phyloP scores from a whole-genome alignment of 2,113 vertebrate species.

The Lasiurus cinereus region DNA sequence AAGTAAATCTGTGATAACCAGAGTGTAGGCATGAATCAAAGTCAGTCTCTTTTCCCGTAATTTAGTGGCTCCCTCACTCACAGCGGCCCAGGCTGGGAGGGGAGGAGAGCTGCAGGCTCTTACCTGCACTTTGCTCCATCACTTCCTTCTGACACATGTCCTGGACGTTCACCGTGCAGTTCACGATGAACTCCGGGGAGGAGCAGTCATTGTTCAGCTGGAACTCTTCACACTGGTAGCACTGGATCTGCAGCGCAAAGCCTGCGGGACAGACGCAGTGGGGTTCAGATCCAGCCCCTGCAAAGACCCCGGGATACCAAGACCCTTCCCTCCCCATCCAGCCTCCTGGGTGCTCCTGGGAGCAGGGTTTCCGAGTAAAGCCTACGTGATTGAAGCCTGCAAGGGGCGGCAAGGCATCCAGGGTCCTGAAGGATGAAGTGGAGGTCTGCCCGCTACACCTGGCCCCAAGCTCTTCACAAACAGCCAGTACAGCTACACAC shows the following conservation, averaged over 20 bases:
- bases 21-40: neutral
- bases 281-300: constrained; percentile 15
- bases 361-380: neutral
- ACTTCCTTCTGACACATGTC: constrained; percentile 99
- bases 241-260: constrained; percentile 96
- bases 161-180: constrained; percentile 99
- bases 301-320: neutral
- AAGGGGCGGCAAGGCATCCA: constrained; percentile 56
- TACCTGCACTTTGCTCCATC: constrained; percentile 96
- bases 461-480: neutral
- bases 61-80: neutral
- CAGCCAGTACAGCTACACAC: no score
- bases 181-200: constrained; percentile 96
- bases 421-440: neutral
- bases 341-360: fast-evolving
- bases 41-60: neutral
- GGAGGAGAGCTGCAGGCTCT: constrained; percentile 66
- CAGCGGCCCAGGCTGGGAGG: neutral
- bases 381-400: constrained; percentile 20
- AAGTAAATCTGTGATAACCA: constrained; percentile 79
- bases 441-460: neutral
- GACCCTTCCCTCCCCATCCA: fast-evolving
- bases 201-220: constrained; percentile 96
- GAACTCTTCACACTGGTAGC: constrained; percentile 99
- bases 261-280: constrained; percentile 83